Evolutionary conservation across 1,140 invertebrate genomes (phyloP), one percentile per base, ranked within the genome.

Genomic region (Magallana gigas): DNA sequence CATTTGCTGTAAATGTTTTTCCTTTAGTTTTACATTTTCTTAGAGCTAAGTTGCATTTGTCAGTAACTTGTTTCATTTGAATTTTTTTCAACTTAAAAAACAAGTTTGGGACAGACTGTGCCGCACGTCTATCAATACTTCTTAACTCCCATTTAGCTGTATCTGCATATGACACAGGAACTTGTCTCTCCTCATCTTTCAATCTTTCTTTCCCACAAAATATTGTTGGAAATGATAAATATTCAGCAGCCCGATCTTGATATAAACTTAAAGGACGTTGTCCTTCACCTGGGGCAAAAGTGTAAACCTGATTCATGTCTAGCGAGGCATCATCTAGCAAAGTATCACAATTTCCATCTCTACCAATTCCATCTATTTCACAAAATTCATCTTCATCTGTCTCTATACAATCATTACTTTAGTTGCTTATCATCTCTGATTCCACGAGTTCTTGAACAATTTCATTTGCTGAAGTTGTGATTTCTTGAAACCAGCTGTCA

Each of bases 161-260:
- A 18, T 81, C 80, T 29, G 59, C 84, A 18, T 87, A 87, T 23
- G 83, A 64, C 11, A 87, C 82, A 57, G 81, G 86, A 23, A 87
- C 60, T n/a, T 8, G 6, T n/a, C 86, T 16, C n/a, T 71, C 23
- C 5, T 86, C 57, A 83, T 87, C 82, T 8, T 60, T 36, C 12
- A 18, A 8, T 82, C 88, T 62, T 81, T 57, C 84, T 81, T 91
- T 81, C 1, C 90, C 90, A 88, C 89, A 88, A 85, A 88, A 91
- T 88, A 91, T 90, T 57, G 87, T 82, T 62, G 89, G 90, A 87
- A 91, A 91, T 36, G 85, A 81, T 8, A 91, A 76, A 86, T 58
- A 86, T n/a, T 88, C 86, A 6, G 89, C 87, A 85, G 84, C 60
- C 23, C 83, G 14, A 62, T 88, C 89, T 83, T 85, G 60, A 84